These are phyloP conservation scores for Steinernema khuongi DNA, from an alignment of 1,140 invertebrate species.

Conservation along the genomic window DNA sequence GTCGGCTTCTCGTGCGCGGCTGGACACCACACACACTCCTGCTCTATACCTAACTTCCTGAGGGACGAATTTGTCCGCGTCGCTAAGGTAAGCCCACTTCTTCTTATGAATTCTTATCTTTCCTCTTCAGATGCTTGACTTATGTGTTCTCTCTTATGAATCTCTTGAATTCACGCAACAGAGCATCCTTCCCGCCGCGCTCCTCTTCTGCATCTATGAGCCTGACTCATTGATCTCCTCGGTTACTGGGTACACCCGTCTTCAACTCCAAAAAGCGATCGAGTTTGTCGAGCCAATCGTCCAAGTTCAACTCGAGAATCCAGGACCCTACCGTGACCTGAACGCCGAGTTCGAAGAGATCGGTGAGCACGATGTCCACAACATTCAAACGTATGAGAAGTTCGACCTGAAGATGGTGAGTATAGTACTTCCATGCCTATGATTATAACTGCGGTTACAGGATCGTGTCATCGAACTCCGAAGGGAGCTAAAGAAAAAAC, in stretches of 20 bases:
- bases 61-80: not conserved
- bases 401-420: not conserved
- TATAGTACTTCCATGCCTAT: not conserved
- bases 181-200: conserved; percentile 3
- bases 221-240: not conserved
- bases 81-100: not conserved
- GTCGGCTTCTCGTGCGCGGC: not conserved
- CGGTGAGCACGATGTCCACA: not conserved
- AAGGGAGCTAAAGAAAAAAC: not conserved
- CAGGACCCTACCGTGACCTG: not conserved
- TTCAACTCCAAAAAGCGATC: not conserved
- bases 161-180: not conserved
- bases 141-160: not conserved
- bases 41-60: not conserved
- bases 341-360: not conserved
- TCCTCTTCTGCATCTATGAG: conserved; percentile 1
- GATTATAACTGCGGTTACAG: not conserved
- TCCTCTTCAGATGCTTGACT: not conserved
- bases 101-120: not conserved
- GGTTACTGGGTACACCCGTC: not conserved
- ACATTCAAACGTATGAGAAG: not conserved
- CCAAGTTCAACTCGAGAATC: not conserved
- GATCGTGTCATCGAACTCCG: not conserved
- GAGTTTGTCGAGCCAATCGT: conserved; percentile 3
- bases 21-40: not conserved